Evolutionary conservation across 2,113 vertebrate genomes (phyloP).

Genomic region (Athene noctua): DNA sequence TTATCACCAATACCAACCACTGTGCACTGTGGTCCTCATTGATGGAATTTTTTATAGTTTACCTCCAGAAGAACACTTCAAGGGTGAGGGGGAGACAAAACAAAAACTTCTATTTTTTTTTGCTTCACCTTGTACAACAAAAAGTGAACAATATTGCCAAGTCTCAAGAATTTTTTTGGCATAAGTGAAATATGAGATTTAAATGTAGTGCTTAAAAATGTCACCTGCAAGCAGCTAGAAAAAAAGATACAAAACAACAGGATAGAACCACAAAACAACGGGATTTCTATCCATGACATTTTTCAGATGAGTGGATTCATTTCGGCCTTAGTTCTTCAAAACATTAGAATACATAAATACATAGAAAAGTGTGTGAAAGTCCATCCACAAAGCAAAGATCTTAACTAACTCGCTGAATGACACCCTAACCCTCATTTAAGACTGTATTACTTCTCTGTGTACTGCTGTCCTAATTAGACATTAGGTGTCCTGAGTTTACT

Average conservation of each 20-base stretch:
- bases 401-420: background rate
- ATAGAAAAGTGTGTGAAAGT: background rate
- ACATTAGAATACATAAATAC: background rate
- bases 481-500: slow-evolving; percentile 19
- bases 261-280: background rate
- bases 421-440: slow-evolving; percentile 25
- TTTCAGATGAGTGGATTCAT: background rate
- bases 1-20: slow-evolving; percentile 47
- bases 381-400: background rate
- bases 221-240: background rate
- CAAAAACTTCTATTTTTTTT: background rate
- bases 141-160: background rate
- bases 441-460: slow-evolving; percentile 14
- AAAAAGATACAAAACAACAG: background rate
- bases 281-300: background rate
- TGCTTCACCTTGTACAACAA: background rate
- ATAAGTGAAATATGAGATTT: slow-evolving; percentile 19
- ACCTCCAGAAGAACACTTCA: background rate
- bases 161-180: background rate
- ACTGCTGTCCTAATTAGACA: slow-evolving; percentile 37
- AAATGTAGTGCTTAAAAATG: slow-evolving; percentile 10
- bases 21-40: slow-evolving; percentile 15
- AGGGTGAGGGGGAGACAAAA: background rate
- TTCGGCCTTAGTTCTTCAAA: background rate
- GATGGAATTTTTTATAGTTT: slow-evolving; percentile 49